Percentiles rank a stretch among this genome's conserved stretches.
Conservation (phyloP, 2,113 vertebrate genomes). For the Ranitomeya variabilis region DNA sequence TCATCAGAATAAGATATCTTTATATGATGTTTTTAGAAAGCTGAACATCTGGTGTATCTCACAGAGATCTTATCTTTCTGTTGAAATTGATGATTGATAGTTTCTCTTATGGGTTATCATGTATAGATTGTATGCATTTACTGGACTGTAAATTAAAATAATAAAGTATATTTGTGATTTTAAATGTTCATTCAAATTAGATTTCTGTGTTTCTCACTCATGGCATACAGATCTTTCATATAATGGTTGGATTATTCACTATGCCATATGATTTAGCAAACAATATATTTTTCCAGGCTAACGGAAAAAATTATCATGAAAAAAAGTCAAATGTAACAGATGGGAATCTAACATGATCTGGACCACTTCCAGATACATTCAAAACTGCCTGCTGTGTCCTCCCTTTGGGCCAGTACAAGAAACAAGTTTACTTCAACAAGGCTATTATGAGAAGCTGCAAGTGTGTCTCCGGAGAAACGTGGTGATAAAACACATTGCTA, state of each 20-base stretch:
- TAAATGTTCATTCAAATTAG: background rate
- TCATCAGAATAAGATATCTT: background rate
- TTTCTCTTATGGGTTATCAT: background rate
- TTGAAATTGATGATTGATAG: constrained; percentile 7
- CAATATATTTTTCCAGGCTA: background rate
- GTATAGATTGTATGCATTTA: background rate
- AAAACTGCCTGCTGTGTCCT: constrained; percentile 50
- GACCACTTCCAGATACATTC: constrained; percentile 42
- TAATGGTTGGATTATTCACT: background rate
- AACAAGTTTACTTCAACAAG: constrained; percentile 55
- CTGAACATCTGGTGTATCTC: constrained; percentile 8
- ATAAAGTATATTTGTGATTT: background rate
- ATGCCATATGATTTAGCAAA: background rate
- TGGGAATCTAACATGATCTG: constrained; percentile 48
- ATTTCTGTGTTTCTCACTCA: background rate
- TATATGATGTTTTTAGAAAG: background rate
- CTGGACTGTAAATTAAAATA: background rate
- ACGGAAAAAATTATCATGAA: constrained; percentile 1
- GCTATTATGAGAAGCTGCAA: constrained; percentile 48
- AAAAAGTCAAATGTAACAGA: constrained; percentile 49
- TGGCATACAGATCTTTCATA: background rate
- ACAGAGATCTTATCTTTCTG: background rate
- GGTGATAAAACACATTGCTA: constrained; percentile 54
- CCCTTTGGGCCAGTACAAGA: constrained; percentile 58
- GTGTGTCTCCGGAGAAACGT: constrained; percentile 37